Evolutionary conservation across 1,140 invertebrate genomes (phyloP).

Genomic region (Diorhabda sublineata): DNA sequence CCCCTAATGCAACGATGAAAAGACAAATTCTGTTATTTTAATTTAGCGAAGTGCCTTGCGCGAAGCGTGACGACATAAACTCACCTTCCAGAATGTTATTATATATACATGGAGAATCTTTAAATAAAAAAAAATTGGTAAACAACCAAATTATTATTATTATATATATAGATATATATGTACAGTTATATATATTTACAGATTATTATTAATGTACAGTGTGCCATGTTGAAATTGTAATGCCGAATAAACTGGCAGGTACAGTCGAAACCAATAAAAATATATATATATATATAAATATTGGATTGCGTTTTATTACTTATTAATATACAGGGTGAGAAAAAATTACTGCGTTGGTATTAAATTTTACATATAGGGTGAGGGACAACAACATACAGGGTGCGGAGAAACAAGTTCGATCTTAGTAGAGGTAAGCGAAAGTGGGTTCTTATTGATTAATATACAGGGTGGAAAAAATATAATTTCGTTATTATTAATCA

Average conservation of each 20-base stretch:
- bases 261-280: slow-evolving; percentile 43
- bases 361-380: too few relatives aligned
- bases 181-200: slow-evolving; percentile 46
- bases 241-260: slow-evolving; percentile 30
- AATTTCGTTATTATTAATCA: too few relatives aligned
- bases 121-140: slow-evolving; percentile 31
- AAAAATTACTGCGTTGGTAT: too few relatives aligned
- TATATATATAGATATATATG: slow-evolving; percentile 20
- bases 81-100: slow-evolving; percentile 33
- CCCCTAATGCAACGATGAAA: not conserved
- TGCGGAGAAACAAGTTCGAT: too few relatives aligned
- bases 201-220: slow-evolving; percentile 46
- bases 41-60: slow-evolving; percentile 32
- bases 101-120: slow-evolving; percentile 35
- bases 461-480: too few relatives aligned
- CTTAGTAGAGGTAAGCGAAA: too few relatives aligned
- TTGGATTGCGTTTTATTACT: too few relatives aligned
- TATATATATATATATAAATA: slow-evolving; percentile 32
- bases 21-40: slow-evolving; percentile 6
- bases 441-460: too few relatives aligned
- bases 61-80: slow-evolving; percentile 10
- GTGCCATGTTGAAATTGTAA: slow-evolving; percentile 47
- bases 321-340: too few relatives aligned
- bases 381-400: too few relatives aligned
- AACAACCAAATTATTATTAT: slow-evolving; percentile 22